These are phyloP conservation scores for Apodemia mormo DNA, from an alignment of 2,888 invertebrate species.

Conservation along the genomic window DNA sequence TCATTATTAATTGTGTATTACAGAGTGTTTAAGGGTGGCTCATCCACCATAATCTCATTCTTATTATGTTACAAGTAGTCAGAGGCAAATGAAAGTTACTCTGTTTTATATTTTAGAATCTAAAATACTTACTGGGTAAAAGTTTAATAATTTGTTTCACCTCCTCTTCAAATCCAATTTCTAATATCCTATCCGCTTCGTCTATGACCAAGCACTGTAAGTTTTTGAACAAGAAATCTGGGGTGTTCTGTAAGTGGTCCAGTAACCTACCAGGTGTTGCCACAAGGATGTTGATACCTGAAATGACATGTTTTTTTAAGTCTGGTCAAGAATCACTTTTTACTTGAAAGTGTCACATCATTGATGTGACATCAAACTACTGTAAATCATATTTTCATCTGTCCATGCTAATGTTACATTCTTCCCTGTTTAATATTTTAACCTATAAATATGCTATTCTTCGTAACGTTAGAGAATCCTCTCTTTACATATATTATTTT, in stretches of 20 bases:
- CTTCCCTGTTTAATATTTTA: too few species aligned
- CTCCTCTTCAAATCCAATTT: conserved; percentile 98
- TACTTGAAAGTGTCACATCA: background rate
- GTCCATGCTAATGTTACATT: background rate
- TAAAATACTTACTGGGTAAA: conserved; percentile 89
- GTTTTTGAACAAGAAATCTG: conserved; percentile 96
- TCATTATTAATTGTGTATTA: too few species aligned
- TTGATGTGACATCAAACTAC: too few species aligned
- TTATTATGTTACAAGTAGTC: too few species aligned
- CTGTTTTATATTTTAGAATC: background rate
- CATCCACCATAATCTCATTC: too few species aligned
- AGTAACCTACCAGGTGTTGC: conserved; percentile 97
- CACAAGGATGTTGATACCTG: conserved; percentile 94
- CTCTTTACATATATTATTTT: too few species aligned
- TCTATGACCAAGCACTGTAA: conserved; percentile 97
- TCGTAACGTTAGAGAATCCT: too few species aligned
- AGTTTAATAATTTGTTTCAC: conserved; percentile 95
- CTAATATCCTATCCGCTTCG: conserved; percentile 98
- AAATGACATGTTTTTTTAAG: conserved; percentile 18
- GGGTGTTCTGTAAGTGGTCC: conserved; percentile 96
- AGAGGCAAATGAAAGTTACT: too few species aligned
- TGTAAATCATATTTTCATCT: background rate
- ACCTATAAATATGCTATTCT: too few species aligned
- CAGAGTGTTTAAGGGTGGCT: too few species aligned
- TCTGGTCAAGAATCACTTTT: background rate